phyloP scores from a whole-genome alignment of 1,140 invertebrate species.

The Hydropsyche tenuis region DNA sequence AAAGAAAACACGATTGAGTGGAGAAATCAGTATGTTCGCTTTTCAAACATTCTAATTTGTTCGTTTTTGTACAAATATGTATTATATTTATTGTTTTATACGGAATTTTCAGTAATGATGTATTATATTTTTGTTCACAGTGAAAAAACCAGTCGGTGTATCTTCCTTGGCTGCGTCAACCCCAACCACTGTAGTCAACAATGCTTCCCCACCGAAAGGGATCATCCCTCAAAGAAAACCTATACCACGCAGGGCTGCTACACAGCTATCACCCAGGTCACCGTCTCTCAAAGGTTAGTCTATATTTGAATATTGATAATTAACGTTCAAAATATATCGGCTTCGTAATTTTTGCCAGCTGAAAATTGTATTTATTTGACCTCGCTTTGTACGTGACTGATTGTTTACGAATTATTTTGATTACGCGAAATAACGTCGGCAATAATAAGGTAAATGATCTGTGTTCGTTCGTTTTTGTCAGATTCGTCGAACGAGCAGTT shows the following conservation, averaged over 20 bases:
- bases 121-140: slow-evolving; percentile 11
- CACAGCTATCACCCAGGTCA: slow-evolving; percentile 26
- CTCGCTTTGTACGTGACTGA: background rate
- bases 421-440: background rate
- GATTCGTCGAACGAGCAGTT: background rate
- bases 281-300: slow-evolving; percentile 27
- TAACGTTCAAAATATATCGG: background rate
- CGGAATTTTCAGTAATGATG: no score
- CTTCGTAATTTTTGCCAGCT: background rate
- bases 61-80: no score
- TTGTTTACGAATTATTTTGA: background rate
- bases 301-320: slow-evolving; percentile 10
- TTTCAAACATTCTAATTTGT: no score
- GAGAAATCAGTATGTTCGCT: no score
- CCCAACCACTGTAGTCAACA: background rate
- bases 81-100: no score
- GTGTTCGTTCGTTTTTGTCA: background rate
- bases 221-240: slow-evolving; percentile 22
- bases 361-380: background rate
- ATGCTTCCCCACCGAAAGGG: slow-evolving; percentile 1
- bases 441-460: background rate
- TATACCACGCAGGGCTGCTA: slow-evolving; percentile 14
- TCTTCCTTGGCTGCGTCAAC: background rate
- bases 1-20: no score
- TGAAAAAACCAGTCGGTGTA: slow-evolving; percentile 31